A percentile compares a stretch with the other conserved stretches of the same genome.
Conservation (phyloP, 2,888 invertebrate genomes). For the Celastrina argiolus region DNA sequence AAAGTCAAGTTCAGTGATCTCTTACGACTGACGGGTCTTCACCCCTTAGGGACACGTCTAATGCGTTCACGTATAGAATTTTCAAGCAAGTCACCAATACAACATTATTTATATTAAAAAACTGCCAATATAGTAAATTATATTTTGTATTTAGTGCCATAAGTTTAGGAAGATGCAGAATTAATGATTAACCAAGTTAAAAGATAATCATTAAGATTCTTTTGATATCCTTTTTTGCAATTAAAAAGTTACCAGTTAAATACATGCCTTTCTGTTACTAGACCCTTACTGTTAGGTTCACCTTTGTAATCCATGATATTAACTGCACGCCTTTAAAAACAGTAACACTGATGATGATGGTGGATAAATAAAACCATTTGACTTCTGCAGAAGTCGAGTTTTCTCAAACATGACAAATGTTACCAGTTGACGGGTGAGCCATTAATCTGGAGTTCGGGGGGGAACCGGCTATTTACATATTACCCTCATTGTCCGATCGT, state of each 20-base stretch:
- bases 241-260: no score
- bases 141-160: no score
- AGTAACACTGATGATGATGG: background rate
- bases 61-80: background rate
- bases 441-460: background rate
- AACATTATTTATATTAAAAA: background rate
- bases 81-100: background rate
- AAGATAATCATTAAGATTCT: no score
- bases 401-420: constrained; percentile 11
- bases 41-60: background rate
- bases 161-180: no score
- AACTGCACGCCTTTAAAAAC: background rate
- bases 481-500: background rate
- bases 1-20: constrained; percentile 1
- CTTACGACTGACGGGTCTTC: background rate
- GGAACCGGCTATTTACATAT: constrained; percentile 11
- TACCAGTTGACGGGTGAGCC: background rate
- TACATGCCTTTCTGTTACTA: no score
- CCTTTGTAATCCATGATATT: background rate
- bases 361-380: background rate
- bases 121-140: no score
- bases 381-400: background rate
- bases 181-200: no score
- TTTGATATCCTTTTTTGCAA: no score
- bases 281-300: no score